Base-by-base conservation (phyloP, 2,888 invertebrate genomes). In the Spodoptera littoralis region DNA sequence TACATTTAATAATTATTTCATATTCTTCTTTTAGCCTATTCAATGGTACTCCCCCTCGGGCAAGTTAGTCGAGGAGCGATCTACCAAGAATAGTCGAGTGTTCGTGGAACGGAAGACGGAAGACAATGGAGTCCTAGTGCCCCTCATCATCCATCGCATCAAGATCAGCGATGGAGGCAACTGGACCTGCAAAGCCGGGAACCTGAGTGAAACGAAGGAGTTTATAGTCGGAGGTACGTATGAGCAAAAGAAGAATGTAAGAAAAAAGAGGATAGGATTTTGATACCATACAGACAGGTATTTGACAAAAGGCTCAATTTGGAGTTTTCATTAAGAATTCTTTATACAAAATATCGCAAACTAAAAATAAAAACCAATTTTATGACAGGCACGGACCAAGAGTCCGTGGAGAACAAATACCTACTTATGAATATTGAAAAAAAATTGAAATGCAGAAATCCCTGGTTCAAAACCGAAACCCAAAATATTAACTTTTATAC, bases 151-250 rank as follows among this genome's bases (percentile, higher is more conserved):
- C 46, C 87, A 90, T 59, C 77, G 83, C 36, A 81, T 90, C 18
- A 85, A 87, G 71, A 83, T 92, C 18, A 70, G 80, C 12, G 94
- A 94, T 60, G 87, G 79, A 41, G 94, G 94, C 27, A 92, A 89
- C 81, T 94, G 93, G 93, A 93, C 92, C n/a, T 94, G 94, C 71
- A 91, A 81, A 65, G 82, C 92, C 30, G 93, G 92, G 0, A 84
- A 90, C 3, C 82, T 88, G 2, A 88, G 79, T 54, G 88, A 89
- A 64, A 86, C 83, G 2, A 89, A 88, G 42, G 87, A 90, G 62
- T 86, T 93, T 41, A 81, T 90, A 56, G 92, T 93, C 57, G 94
- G 93, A 79, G 90, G 94, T 94, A 18, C 18, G 18, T 18, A 18
- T 18, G 18, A 18, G 18, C 18, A 2, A 18, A 18, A 18, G 18